phyloP scores from a whole-genome alignment of 1,140 invertebrate genomes.

The Hycleus cichorii region DNA sequence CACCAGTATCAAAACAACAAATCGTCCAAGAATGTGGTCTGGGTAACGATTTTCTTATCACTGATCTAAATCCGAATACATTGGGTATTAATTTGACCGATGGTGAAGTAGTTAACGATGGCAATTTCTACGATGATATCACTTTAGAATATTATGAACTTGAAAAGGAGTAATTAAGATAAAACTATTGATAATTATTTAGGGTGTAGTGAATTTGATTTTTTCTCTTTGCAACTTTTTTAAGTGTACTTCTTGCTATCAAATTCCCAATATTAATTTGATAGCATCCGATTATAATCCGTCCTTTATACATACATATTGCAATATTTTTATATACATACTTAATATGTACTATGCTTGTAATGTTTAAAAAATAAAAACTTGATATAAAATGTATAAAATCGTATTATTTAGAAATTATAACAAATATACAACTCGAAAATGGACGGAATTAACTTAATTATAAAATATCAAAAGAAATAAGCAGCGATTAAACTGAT shows the following conservation, averaged over 20 bases:
- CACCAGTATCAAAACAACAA: slow-evolving; percentile 49
- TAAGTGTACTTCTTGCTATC: slow-evolving; percentile 10
- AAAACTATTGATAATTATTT: background rate
- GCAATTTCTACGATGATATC: slow-evolving; percentile 50
- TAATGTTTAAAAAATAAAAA: background rate
- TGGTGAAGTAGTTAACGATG: slow-evolving; percentile 44
- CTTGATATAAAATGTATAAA: background rate
- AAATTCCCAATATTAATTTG: background rate
- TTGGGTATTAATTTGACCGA: slow-evolving; percentile 47
- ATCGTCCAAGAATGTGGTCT: slow-evolving; percentile 52
- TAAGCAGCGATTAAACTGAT: background rate
- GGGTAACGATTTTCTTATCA: slow-evolving; percentile 46
- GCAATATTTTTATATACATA: slow-evolving; percentile 13
- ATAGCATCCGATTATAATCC: slow-evolving; percentile 5
- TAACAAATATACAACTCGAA: slow-evolving; percentile 2
- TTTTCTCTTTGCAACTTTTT: background rate
- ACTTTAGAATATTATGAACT: slow-evolving; percentile 46
- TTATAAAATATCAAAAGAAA: slow-evolving; percentile 2
- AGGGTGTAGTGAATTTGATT: background rate
- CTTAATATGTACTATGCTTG: background rate
- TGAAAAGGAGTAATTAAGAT: slow-evolving; percentile 4
- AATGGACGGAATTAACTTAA: slow-evolving; percentile 6
- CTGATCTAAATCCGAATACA: slow-evolving; percentile 47
- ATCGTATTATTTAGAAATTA: background rate
- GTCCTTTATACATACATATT: background rate